Percentiles rank a stretch among this genome's conserved stretches.
These are phyloP conservation scores for Shinisaurus crocodilurus DNA, from an alignment of 2,113 vertebrate genomes.

Conservation along the genomic window DNA sequence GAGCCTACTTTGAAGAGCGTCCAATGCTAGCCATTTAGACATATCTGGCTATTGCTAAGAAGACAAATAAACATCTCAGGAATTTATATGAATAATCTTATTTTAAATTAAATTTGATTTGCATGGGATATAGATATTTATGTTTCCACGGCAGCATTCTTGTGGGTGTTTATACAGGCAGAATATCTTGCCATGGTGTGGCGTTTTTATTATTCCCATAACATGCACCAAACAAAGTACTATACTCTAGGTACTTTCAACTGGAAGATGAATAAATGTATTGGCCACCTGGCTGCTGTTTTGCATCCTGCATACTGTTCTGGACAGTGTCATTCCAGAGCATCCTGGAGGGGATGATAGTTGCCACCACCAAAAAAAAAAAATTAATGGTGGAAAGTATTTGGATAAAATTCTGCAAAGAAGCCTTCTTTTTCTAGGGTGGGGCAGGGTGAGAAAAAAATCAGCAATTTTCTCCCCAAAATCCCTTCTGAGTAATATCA, in stretches of 20 bases:
- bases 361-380: not conserved
- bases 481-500: too few relatives aligned
- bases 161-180: not conserved
- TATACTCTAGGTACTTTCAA: too few relatives aligned
- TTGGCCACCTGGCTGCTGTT: too few relatives aligned
- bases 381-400: not conserved
- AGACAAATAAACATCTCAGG: slow-evolving; percentile 36
- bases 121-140: slow-evolving; percentile 18
- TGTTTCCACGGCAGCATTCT: not conserved
- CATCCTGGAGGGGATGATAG: too few relatives aligned
- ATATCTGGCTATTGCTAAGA: slow-evolving; percentile 33
- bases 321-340: too few relatives aligned
- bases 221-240: too few relatives aligned
- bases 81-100: slow-evolving; percentile 43
- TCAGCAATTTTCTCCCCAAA: too few relatives aligned
- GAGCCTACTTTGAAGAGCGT: slow-evolving; percentile 53
- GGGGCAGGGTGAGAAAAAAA: not conserved
- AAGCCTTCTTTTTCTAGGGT: not conserved
- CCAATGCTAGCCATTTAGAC: slow-evolving; percentile 41
- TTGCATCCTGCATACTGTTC: too few relatives aligned
- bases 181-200: rapidly evolving
- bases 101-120: slow-evolving; percentile 40
- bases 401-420: not conserved
- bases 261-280: too few relatives aligned
- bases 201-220: too few relatives aligned